Percentiles rank a stretch among this genome's conserved stretches.
These are phyloP conservation scores for Crotalus horridus DNA, from an alignment of 2,113 vertebrate genomes.

Conservation along the genomic window DNA sequence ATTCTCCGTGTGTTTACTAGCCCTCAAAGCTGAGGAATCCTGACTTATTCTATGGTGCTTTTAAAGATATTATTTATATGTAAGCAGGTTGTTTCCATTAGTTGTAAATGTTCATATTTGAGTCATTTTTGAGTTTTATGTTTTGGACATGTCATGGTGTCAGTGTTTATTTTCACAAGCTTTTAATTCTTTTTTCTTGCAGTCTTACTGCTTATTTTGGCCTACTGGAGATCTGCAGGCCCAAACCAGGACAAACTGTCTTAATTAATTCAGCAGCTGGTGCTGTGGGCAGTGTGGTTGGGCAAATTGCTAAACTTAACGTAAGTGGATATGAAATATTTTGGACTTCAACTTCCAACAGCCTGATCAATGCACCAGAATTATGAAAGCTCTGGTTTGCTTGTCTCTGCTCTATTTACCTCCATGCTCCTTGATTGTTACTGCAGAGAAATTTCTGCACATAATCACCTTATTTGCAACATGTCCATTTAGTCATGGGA, in stretches of 20 bases:
- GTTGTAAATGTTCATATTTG: background rate
- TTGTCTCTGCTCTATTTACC: background rate
- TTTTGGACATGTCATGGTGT: background rate
- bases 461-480: background rate
- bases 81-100: background rate
- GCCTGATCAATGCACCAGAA: background rate
- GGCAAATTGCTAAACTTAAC: conserved; percentile 85
- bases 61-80: background rate
- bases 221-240: conserved; percentile 75
- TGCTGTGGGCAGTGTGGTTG: conserved; percentile 82
- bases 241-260: conserved; percentile 80
- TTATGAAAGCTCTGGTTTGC: background rate
- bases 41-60: background rate
- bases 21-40: background rate
- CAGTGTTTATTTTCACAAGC: background rate
- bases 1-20: background rate
- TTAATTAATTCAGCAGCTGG: conserved; percentile 85
- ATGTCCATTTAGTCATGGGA: background rate
- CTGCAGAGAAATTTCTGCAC: background rate
- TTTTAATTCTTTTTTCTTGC: conserved; percentile 44
- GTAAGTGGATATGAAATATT: conserved; percentile 54
- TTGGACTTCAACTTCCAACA: background rate
- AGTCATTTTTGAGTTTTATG: background rate
- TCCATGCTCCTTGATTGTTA: background rate
- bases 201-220: conserved; percentile 85